Base-by-base conservation (phyloP, 1,140 invertebrate genomes). In the Calliphora vicina region DNA sequence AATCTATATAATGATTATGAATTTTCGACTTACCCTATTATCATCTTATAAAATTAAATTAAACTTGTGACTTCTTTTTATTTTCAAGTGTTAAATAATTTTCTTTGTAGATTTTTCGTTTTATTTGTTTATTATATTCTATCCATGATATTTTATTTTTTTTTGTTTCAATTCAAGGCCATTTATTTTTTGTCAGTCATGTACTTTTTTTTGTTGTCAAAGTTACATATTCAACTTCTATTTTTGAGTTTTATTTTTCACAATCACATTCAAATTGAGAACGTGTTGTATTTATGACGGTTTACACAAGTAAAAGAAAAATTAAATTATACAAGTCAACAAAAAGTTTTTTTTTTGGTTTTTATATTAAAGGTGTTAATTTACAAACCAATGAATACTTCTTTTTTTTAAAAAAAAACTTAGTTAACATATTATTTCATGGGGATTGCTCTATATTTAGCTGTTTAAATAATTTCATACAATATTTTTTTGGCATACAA, bases 251-350 rank as follows among this genome's bases (percentile, higher is more conserved):
- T 67, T 23, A 23, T 67, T 67, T 67, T 67, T 67, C 20, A 67
- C 61, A 67, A 25, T 67, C 23, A 23, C n/a, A 67, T 67, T 67
- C n/a, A 67, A 67, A 67, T 67, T 67, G 61, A 67, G 61, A 67
- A 67, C 61, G 61, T 67, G 61, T 67, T 67, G 61, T 67, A 23
- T 67, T 23, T 6, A 67, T 6, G 23, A 20, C n/a, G 20, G 6
- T 67, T 67, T 20, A 10, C 23, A 57, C 5, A 15, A 57, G n/a
- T 25, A 67, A 23, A 67, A 67, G 23, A 67, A 67, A 67, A 67
- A 17, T 17, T 57, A 67, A 67, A 67, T 20, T 23, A 67, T 23
- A 20, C 61, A 67, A 67, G 61, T 67, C 61, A 67, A 67, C 61
- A 67, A 67, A 67, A 67, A 23, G 9, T 23, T 25, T 23, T 23